Percentiles rank a stretch among this genome's conserved stretches.
Evolutionary conservation across 2,113 vertebrate genomes (phyloP).

Genomic region (Onychostruthus taczanowskii): DNA sequence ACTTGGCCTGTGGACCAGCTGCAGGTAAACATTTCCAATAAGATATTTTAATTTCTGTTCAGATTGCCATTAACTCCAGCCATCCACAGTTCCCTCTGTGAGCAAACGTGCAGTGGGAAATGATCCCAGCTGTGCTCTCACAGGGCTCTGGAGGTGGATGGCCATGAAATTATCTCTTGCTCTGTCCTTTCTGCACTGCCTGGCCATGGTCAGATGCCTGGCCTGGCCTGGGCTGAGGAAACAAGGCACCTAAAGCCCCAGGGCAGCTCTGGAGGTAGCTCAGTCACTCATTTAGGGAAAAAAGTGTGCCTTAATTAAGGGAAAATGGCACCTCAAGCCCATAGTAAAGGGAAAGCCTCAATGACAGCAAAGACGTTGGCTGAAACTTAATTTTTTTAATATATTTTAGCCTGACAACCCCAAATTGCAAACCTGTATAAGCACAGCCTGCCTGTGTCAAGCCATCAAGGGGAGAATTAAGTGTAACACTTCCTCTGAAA

Average conservation of each 20-base stretch:
- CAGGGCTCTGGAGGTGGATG: neutral
- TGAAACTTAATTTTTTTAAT: neutral
- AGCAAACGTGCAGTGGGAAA: neutral
- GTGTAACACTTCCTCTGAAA: neutral
- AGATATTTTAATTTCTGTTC: neutral
- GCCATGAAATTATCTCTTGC: rapidly evolving
- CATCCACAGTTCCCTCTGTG: neutral
- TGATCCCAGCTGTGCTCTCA: neutral
- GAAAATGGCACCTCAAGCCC: neutral
- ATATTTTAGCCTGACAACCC: neutral
- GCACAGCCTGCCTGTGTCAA: neutral
- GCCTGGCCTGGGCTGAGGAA: neutral
- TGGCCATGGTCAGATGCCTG: neutral
- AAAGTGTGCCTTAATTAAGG: neutral
- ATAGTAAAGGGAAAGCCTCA: neutral
- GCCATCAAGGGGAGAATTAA: neutral
- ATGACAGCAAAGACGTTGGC: neutral
- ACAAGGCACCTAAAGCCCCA: neutral
- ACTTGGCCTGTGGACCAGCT: neutral
- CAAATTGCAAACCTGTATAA: neutral
- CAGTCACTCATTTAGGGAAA: neutral
- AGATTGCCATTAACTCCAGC: neutral
- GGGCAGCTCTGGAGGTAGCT: neutral
- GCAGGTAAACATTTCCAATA: neutral
- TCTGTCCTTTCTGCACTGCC: neutral